phyloP scores from a whole-genome alignment of 2,113 vertebrate genomes.

The Gallinago undulata region DNA sequence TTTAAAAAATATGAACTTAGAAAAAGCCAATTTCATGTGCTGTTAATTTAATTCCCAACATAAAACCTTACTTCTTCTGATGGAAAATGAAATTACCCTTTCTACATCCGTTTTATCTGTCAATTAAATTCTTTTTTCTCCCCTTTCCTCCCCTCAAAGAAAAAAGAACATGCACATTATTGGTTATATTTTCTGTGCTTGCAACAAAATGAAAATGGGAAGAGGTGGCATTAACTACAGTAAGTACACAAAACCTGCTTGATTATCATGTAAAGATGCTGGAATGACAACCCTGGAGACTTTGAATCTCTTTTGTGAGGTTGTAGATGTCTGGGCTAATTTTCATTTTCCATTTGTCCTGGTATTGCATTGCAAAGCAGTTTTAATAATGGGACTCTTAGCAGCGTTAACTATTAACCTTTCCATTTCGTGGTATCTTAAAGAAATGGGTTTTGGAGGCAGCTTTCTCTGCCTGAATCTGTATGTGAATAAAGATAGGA shows the following conservation, averaged over 20 bases:
- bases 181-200: constrained; percentile 64
- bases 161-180: constrained; percentile 60
- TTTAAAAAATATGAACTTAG: constrained; percentile 76
- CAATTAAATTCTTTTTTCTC: constrained; percentile 69
- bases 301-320: constrained; percentile 25
- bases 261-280: constrained; percentile 59
- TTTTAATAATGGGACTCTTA: constrained; percentile 48
- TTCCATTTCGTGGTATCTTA: constrained; percentile 39
- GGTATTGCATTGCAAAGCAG: constrained; percentile 54
- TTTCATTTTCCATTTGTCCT: constrained; percentile 66
- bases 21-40: constrained; percentile 81
- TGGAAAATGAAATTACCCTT: constrained; percentile 80
- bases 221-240: constrained; percentile 49
- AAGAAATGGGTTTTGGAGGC: constrained; percentile 33
- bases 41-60: constrained; percentile 80
- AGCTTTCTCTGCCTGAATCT: not conserved
- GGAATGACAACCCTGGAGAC: constrained; percentile 41
- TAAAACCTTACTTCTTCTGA: constrained; percentile 79
- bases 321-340: constrained; percentile 50
- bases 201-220: constrained; percentile 62
- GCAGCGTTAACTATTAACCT: constrained; percentile 39
- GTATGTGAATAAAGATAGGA: constrained; percentile 19
- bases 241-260: constrained; percentile 49
- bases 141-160: constrained; percentile 9
- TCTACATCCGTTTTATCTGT: constrained; percentile 76